phyloP scores from a whole-genome alignment of 2,888 invertebrate species.

The Ormyrus nitidulus region DNA sequence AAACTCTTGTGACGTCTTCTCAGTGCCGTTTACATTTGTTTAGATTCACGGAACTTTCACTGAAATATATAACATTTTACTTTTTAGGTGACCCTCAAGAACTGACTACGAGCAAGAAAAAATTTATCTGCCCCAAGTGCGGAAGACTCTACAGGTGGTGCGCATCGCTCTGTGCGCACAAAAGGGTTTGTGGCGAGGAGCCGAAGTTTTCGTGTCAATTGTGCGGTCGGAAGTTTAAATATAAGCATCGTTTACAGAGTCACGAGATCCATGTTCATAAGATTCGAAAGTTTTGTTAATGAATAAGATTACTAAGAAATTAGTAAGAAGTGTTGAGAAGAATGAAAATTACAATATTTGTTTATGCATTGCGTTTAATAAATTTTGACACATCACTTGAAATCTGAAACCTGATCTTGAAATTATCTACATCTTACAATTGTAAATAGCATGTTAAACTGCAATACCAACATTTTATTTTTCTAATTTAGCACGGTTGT shows the following conservation, averaged over 20 bases:
- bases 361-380: no score
- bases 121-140: constrained; percentile 59
- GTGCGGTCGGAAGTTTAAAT: constrained; percentile 69
- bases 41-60: background rate
- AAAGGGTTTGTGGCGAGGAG: constrained; percentile 68
- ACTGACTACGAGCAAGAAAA: background rate
- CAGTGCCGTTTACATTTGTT: no score
- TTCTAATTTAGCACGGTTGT: no score
- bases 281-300: background rate
- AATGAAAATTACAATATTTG: no score
- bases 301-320: background rate
- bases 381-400: no score
- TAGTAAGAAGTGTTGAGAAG: no score
- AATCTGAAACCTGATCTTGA: no score
- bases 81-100: constrained; percentile 1
- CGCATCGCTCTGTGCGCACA: constrained; percentile 66
- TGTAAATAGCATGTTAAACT: no score
- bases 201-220: constrained; percentile 70
- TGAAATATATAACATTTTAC: constrained; percentile 4
- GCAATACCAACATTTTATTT: no score
- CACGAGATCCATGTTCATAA: constrained; percentile 52
- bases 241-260: constrained; percentile 68
- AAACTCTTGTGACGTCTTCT: no score
- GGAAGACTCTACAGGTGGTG: constrained; percentile 70
- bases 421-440: no score